Conservation (phyloP, 2,113 vertebrate species). For the Cnemophilus loriae region DNA sequence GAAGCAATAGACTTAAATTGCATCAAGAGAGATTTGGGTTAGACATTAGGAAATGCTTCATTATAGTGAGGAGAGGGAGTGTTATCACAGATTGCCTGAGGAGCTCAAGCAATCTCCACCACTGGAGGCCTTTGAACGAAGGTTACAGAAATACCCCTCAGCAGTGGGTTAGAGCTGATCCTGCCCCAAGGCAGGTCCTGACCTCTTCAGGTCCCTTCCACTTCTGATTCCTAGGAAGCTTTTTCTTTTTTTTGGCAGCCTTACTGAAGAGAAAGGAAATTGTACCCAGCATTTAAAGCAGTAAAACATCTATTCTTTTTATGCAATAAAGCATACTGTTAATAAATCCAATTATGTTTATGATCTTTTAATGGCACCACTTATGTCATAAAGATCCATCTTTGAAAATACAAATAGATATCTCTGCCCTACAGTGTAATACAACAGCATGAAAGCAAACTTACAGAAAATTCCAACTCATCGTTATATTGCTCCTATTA, state of each 20-base stretch:
- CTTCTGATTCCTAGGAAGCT: neutral
- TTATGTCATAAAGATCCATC: conserved; percentile 14
- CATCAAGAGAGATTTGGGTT: neutral
- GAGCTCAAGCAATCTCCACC: neutral
- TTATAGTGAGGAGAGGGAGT: neutral
- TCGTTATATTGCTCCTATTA: neutral
- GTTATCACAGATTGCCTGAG: neutral
- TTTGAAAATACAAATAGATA: conserved; percentile 21
- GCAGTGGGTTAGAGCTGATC: neutral
- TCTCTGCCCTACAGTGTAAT: neutral
- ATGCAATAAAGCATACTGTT: neutral
- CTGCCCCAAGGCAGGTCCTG: neutral
- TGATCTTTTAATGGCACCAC: conserved; percentile 20
- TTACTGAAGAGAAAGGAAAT: neutral
- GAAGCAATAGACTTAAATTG: neutral
- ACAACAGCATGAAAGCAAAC: neutral
- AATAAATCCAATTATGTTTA: conserved; percentile 53
- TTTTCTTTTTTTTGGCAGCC: neutral
- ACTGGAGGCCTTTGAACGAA: neutral
- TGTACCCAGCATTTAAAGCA: neutral
- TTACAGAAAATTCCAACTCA: neutral
- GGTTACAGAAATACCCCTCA: neutral
- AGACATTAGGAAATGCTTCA: neutral
- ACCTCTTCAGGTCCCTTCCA: neutral
- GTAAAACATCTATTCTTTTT: neutral